Conservation (phyloP, 2,113 vertebrate species). For the Alaudala cheleensis region DNA sequence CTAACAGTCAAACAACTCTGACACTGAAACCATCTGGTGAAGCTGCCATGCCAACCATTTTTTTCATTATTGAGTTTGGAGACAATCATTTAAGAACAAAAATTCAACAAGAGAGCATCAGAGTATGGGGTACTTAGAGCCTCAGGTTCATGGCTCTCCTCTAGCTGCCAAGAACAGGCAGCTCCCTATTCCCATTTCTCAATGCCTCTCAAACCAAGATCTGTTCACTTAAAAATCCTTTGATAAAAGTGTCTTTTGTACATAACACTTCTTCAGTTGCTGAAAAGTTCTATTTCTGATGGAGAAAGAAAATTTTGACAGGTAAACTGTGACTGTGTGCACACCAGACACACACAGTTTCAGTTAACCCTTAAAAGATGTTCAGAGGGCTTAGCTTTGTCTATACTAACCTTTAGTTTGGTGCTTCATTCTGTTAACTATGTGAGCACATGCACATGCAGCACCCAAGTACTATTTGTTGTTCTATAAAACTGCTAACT, state of each 20-base stretch:
- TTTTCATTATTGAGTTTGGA: not conserved
- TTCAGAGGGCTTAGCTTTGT: not conserved
- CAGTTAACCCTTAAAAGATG: not conserved
- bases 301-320: not conserved
- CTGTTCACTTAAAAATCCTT: not conserved
- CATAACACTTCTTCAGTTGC: not conserved
- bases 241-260: not conserved
- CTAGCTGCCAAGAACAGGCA: not conserved
- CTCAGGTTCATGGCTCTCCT: not conserved
- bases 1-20: not conserved
- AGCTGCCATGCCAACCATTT: not conserved
- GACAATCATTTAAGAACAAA: not conserved
- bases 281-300: not conserved
- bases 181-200: not conserved
- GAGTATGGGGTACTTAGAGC: not conserved
- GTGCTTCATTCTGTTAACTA: not conserved
- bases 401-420: not conserved
- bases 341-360: not conserved
- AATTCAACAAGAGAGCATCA: not conserved
- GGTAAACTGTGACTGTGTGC: not conserved
- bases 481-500: not conserved
- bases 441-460: accelerated
- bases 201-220: not conserved
- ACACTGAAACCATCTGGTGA: not conserved
- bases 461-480: not conserved